phyloP scores from a whole-genome alignment of 2,797 vertebrate genomes.

The Galagoides demidoff region DNA sequence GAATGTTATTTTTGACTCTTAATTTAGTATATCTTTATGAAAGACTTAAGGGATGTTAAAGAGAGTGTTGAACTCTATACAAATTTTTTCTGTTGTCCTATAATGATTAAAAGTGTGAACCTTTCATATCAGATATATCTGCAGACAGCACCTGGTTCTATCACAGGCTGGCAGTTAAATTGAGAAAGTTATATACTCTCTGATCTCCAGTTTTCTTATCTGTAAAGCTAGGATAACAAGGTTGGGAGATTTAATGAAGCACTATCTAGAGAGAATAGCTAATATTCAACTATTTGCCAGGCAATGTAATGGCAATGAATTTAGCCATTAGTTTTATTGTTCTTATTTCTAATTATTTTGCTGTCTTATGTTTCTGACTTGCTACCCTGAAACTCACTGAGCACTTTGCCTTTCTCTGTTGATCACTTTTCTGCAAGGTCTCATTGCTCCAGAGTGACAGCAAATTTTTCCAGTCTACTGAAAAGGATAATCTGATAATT shows the following conservation, averaged over 20 bases:
- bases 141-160: neutral
- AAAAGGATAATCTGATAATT: neutral
- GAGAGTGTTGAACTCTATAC: neutral
- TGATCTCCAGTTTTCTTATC: neutral
- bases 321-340: neutral
- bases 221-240: neutral
- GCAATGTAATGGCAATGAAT: neutral
- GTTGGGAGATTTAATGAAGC: neutral
- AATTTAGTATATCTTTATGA: neutral
- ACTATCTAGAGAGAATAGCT: neutral
- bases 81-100: neutral
- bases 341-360: neutral
- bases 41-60: neutral
- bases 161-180: neutral
- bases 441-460: neutral
- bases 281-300: neutral
- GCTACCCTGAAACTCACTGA: neutral
- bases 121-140: neutral
- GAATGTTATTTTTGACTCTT: neutral
- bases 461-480: neutral
- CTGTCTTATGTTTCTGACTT: neutral
- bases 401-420: neutral
- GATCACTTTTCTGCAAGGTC: neutral
- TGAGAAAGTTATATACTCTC: neutral
- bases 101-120: neutral